A percentile compares a stretch with the other conserved stretches of the same genome.
Evolutionary conservation across 2,113 vertebrate genomes (phyloP).

Genomic region (Orientallactaga bullata): DNA sequence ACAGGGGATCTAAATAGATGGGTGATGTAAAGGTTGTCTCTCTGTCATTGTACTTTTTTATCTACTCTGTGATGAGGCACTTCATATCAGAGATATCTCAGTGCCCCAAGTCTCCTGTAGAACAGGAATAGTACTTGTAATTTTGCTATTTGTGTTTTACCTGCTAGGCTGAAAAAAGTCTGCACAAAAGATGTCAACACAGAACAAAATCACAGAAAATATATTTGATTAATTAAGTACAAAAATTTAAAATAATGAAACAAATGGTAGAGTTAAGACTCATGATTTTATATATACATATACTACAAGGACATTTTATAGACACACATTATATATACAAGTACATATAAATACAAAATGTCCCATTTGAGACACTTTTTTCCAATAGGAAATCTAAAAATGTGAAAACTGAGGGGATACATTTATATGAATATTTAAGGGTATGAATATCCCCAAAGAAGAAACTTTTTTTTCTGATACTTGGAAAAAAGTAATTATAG

Average conservation of each 20-base stretch:
- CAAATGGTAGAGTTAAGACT: neutral
- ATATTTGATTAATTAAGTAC: conserved; percentile 14
- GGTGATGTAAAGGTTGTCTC: neutral
- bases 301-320: no score
- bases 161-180: neutral
- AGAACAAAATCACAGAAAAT: neutral
- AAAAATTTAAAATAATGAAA: conserved; percentile 37
- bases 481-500: neutral
- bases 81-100: neutral
- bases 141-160: neutral
- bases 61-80: neutral
- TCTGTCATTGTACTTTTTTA: neutral
- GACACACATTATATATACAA: neutral
- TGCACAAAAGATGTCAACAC: neutral
- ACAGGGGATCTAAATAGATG: neutral
- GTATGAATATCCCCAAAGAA: neutral
- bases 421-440: conserved; percentile 5
- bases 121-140: neutral
- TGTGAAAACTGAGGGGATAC: neutral
- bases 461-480: neutral
- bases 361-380: neutral
- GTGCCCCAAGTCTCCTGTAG: neutral
- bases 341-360: neutral
- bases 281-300: neutral
- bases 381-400: neutral